Evolutionary conservation across 2,113 vertebrate species (phyloP).

Genomic region (Morphnarchus princeps): DNA sequence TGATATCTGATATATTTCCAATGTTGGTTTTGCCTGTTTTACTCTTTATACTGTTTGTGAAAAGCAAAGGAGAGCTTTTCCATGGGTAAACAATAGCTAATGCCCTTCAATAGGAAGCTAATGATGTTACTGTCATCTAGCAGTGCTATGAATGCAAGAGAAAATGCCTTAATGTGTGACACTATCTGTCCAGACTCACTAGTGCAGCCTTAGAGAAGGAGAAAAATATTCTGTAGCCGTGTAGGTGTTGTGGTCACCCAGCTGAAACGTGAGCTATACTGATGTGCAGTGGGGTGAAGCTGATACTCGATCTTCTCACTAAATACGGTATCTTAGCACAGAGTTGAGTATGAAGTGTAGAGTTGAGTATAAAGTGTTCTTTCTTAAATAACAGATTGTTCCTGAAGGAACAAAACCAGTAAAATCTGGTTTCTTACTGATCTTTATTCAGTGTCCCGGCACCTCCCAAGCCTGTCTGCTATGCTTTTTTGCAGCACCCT

Average conservation of each 20-base stretch:
- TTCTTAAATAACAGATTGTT: not conserved
- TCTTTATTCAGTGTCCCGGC: not conserved
- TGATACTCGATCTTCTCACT: not conserved
- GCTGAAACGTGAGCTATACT: not conserved
- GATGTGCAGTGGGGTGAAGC: not conserved
- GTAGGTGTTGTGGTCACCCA: not conserved
- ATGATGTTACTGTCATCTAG: not conserved
- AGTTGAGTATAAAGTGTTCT: not conserved
- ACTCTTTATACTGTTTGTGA: not conserved
- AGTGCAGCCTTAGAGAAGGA: not conserved
- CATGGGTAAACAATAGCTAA: not conserved
- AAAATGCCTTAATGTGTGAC: not conserved
- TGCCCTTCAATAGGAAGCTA: not conserved
- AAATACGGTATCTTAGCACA: not conserved
- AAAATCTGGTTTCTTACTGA: slow-evolving; percentile 19
- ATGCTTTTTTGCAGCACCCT: not conserved
- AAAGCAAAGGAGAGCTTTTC: not conserved
- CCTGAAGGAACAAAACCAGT: not conserved
- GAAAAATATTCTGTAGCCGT: not conserved
- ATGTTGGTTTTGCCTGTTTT: not conserved
- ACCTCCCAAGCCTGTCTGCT: slow-evolving; percentile 12
- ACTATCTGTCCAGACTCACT: not conserved
- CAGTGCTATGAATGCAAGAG: not conserved
- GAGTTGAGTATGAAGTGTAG: not conserved
- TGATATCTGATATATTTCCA: not conserved